phyloP scores from a whole-genome alignment of 2,888 invertebrate species.

The Schrankia costaestrigalis region DNA sequence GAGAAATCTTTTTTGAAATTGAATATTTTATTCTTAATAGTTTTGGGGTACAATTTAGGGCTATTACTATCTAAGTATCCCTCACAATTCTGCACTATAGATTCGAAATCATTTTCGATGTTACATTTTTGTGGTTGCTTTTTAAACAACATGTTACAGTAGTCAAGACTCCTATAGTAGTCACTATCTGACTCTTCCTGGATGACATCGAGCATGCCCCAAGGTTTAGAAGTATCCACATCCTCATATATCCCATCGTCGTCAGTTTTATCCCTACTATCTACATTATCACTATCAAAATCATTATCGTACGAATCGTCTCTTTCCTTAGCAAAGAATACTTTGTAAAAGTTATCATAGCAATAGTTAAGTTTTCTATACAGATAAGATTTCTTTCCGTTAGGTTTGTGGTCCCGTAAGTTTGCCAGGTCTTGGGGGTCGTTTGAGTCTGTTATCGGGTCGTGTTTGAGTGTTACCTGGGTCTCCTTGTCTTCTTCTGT shows the following conservation, averaged over 20 bases:
- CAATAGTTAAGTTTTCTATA: conserved; percentile 74
- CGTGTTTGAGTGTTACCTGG: conserved; percentile 67
- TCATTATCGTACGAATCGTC: conserved; percentile 33
- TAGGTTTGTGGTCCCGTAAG: conserved; percentile 19
- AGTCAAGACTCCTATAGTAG: conserved; percentile 71
- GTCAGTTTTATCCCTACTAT: conserved; percentile 28
- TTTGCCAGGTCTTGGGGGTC: conserved; percentile 4
- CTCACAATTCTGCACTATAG: conserved; percentile 54
- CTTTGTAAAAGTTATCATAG: conserved; percentile 73
- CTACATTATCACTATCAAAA: conserved; percentile 23
- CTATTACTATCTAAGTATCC: conserved; percentile 35
- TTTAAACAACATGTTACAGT: conserved; percentile 54
- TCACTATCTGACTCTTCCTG: conserved; percentile 75
- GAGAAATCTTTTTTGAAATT: conserved; percentile 72
- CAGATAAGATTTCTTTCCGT: conserved; percentile 57
- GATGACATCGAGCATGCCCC: conserved; percentile 63
- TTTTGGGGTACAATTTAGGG: conserved; percentile 59
- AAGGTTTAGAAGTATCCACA: conserved; percentile 53
- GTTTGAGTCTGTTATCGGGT: background rate
- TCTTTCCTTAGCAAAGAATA: conserved; percentile 60
- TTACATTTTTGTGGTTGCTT: conserved; percentile 21
- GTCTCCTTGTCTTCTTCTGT: conserved; percentile 91
- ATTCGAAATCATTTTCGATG: conserved; percentile 30
- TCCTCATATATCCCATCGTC: conserved; percentile 69
- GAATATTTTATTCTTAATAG: conserved; percentile 62